Percentiles rank a stretch among this genome's conserved stretches.
These are phyloP conservation scores for Tryphoninae sp. DNA, from an alignment of 2,888 invertebrate species.

Conservation along the genomic window DNA sequence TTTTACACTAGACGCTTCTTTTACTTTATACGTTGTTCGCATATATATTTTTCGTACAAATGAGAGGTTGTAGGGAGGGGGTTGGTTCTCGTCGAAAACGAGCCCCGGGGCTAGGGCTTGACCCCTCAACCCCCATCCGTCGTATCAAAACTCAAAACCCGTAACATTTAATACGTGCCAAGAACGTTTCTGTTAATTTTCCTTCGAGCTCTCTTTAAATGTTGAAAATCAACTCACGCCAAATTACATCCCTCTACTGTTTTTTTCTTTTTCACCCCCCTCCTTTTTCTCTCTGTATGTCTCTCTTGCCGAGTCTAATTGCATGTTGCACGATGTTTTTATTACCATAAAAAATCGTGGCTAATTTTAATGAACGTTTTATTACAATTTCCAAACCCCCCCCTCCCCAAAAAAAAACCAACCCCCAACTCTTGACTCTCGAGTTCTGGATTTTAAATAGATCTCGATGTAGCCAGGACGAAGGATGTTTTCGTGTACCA, in stretches of 20 bases:
- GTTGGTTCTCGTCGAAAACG: constrained; percentile 42
- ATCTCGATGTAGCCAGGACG: background rate
- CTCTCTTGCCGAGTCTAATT: constrained; percentile 4
- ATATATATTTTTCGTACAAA: background rate
- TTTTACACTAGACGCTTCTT: constrained; percentile 52
- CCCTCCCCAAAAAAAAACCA: no score
- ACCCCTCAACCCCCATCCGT: constrained; percentile 26
- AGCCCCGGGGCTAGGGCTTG: constrained; percentile 52
- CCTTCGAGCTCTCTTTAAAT: constrained; percentile 39
- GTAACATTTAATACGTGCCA: constrained; percentile 25
- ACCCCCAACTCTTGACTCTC: no score
- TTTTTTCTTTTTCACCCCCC: background rate
- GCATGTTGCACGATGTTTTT: background rate
- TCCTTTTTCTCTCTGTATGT: no score
- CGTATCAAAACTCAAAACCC: constrained; percentile 33
- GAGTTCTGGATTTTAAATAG: constrained; percentile 9
- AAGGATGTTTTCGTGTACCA: constrained; percentile 7
- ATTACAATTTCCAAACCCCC: background rate
- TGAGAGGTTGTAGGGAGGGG: background rate
- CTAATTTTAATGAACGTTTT: background rate
- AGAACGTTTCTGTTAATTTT: constrained; percentile 49
- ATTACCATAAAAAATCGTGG: constrained; percentile 1
- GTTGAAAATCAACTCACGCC: constrained; percentile 12
- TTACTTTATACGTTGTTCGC: constrained; percentile 9
- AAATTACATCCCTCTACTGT: background rate